phyloP scores from a whole-genome alignment of 2,797 vertebrate species.

The Poliocrania exsul region DNA sequence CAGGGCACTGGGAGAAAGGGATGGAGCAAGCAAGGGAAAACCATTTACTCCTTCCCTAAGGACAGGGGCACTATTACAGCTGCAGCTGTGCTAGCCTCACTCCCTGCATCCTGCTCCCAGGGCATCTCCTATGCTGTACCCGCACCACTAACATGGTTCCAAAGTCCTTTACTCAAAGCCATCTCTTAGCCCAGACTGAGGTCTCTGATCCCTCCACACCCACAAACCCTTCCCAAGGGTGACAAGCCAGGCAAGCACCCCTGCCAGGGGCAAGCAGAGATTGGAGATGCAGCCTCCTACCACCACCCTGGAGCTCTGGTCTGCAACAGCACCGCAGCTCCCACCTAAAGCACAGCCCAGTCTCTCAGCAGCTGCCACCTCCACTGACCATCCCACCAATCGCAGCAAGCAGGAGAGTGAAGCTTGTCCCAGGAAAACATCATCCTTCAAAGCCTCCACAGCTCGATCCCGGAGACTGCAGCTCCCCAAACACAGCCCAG shows the following conservation, averaged over 20 bases:
- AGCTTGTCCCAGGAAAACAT: fast-evolving
- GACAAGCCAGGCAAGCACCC: not conserved
- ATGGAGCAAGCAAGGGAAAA: slow-evolving; percentile 25
- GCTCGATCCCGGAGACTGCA: not conserved
- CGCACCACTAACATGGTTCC: not conserved
- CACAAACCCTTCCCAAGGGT: not conserved
- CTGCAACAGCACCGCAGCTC: not conserved
- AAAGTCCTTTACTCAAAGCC: not conserved
- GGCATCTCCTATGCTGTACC: not conserved
- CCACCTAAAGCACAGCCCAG: not conserved
- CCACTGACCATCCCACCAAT: fast-evolving
- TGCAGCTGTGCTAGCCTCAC: not conserved
- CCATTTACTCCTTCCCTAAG: not conserved
- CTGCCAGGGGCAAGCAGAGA: not conserved
- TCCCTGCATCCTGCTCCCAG: not conserved
- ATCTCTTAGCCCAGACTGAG: not conserved
- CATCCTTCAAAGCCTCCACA: not conserved
- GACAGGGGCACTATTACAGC: slow-evolving; percentile 6
- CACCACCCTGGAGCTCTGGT: not conserved
- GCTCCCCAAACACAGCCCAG: not conserved
- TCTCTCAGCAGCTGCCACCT: not conserved
- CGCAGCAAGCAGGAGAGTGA: fast-evolving
- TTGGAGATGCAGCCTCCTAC: not conserved
- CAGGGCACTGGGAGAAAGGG: not conserved
- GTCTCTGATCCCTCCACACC: not conserved